Evolutionary conservation across 2,797 vertebrate genomes (phyloP), one percentile per base, ranked within the genome.

Genomic region (Ctenochaetus hawaiiensis): DNA sequence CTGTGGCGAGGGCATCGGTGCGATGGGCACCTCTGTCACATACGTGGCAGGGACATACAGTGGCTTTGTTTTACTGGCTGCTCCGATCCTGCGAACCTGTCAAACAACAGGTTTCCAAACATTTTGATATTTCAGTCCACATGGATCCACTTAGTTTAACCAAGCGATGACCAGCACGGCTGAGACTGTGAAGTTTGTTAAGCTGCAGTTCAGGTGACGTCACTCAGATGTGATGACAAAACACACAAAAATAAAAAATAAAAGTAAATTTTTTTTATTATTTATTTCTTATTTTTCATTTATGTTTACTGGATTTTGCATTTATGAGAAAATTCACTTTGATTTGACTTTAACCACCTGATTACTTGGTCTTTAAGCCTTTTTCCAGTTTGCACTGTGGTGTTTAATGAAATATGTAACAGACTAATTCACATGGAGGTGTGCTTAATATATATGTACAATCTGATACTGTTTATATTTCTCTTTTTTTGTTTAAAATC

Each of bases 11-110:
- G 92, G 83, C 75, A 92, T 82, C 4, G 86, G 87, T 7, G 78
- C 84, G n/a, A 93, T 90, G 5, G 94, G 92, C 69, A 97, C 93
- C 90, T 97, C 96, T 0, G 83, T 93, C 92, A 98, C 92, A 9
- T 97, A 98, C 0, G 95, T 94, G 34, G 97, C 96, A 0, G 97
- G 97, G 1, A 97, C 95, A 16, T 97, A 97, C 85, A 99, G 59
- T 6, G 97, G 96, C 76, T 93, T 93, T 54, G 94, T 93, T 80
- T 94, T 95, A 45, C 85, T 91, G 68, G 94, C 90, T 3, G 94
- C 94, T 0, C 95, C 94, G 0, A 96, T 93, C 81, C 94, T 90
- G 37, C 95, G 93, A 44, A 96, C 97, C 93, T 94, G 84, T 34
- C 47, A 54, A 62, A 4, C 78, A 57, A 84, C 47, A 65, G 4